Conservation (phyloP, 2,797 vertebrate genomes). For the Vespertilio murinus region DNA sequence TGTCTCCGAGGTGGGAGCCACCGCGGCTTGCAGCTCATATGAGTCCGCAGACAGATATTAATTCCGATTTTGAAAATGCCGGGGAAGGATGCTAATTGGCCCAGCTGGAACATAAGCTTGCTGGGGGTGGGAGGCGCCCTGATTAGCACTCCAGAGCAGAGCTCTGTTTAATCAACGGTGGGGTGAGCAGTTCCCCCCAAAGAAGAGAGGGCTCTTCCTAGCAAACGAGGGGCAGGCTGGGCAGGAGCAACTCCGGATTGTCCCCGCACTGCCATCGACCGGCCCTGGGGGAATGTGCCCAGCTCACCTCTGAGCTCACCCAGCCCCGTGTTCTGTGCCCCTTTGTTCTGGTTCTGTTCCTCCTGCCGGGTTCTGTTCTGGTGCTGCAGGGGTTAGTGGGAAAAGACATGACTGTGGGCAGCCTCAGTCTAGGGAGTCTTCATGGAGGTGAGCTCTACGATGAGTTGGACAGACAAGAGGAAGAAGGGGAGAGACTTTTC, state of each 20-base stretch:
- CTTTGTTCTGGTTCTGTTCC: slow-evolving; percentile 47
- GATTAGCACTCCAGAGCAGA: neutral
- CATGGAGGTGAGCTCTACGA: slow-evolving; percentile 39
- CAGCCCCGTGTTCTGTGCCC: neutral
- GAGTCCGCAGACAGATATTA: neutral
- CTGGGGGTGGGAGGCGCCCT: neutral
- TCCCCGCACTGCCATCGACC: too few relatives aligned
- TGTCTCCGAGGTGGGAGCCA: neutral
- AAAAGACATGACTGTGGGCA: slow-evolving; percentile 42
- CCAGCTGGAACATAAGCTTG: neutral
- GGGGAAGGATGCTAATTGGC: neutral
- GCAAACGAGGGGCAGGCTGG: neutral
- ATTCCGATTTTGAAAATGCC: slow-evolving; percentile 1
- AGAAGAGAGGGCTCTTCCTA: neutral
- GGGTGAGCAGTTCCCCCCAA: neutral
- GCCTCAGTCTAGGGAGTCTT: slow-evolving; percentile 28
- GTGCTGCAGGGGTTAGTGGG: neutral
- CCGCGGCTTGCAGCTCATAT: neutral
- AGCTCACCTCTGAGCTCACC: neutral
- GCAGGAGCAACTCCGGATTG: neutral
- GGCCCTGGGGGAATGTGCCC: neutral
- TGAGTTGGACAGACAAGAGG: fast-evolving
- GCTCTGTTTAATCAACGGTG: neutral
- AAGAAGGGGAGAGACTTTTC: neutral
- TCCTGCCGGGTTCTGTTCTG: slow-evolving; percentile 33